phyloP scores from a whole-genome alignment of 2,797 vertebrate genomes.

The Epinephelus malabaricus region DNA sequence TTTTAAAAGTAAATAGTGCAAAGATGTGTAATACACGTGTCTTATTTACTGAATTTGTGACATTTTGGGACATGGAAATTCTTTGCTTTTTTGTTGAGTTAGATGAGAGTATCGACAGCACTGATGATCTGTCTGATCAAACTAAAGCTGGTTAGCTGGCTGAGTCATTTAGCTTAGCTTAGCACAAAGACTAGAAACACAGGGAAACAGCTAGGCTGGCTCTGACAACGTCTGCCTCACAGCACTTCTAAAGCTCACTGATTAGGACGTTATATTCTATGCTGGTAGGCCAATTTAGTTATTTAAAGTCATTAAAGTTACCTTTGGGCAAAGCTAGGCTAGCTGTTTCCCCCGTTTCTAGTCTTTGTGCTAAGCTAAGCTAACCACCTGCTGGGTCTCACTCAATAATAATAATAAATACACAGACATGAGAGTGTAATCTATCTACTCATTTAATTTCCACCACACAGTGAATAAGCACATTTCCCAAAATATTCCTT shows the following conservation, averaged over 20 bases:
- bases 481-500: background rate
- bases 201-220: background rate
- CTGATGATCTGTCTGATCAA: background rate
- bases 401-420: background rate
- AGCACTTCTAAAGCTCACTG: background rate
- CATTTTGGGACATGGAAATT: background rate
- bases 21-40: conserved; percentile 1
- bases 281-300: background rate
- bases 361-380: background rate
- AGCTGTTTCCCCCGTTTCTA: background rate
- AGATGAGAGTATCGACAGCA: background rate
- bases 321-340: background rate
- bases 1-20: background rate
- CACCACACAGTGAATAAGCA: background rate
- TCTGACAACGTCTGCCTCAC: background rate
- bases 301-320: background rate
- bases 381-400: too few species aligned
- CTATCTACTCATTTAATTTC: background rate
- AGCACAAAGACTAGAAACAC: background rate
- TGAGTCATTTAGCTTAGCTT: conserved; percentile 4
- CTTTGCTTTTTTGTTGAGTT: background rate
- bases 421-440: background rate
- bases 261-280: background rate
- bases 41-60: background rate
- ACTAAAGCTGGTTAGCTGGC: background rate